A percentile compares a stretch with the other conserved stretches of the same genome.
Evolutionary conservation across 2,797 vertebrate genomes (phyloP).

Genomic region (Acanthornis magna): DNA sequence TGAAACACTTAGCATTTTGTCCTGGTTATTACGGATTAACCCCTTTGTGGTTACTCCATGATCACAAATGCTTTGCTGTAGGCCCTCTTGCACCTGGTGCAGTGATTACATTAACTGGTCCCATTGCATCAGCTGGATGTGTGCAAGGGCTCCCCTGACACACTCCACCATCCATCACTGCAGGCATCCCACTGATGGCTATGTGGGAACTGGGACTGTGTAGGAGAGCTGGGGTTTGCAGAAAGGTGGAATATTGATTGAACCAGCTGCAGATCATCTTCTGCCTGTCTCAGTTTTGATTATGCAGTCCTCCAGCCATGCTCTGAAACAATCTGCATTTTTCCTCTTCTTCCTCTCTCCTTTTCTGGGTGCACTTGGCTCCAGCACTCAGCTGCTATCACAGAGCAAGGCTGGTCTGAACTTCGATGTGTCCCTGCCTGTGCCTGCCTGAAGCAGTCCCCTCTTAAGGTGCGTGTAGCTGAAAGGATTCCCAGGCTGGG

Average conservation of each 20-base stretch:
- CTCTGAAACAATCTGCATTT: neutral
- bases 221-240: neutral
- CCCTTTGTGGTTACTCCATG: neutral
- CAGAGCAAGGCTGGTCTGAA: neutral
- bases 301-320: neutral
- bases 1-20: neutral
- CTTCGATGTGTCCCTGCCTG: neutral
- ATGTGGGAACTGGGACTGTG: neutral
- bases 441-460: neutral
- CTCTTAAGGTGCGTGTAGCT: neutral
- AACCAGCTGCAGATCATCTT: neutral
- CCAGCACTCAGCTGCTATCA: neutral
- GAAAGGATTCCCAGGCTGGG: neutral
- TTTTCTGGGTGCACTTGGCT: neutral
- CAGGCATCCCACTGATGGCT: neutral
- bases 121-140: neutral
- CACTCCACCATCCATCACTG: neutral
- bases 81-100: fast-evolving
- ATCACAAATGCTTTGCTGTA: neutral
- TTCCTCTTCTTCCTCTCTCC: neutral
- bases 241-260: neutral
- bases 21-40: neutral
- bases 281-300: neutral
- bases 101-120: neutral
- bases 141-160: neutral